A percentile compares a stretch with the other conserved stretches of the same genome.
phyloP scores from a whole-genome alignment of 2,888 invertebrate genomes.

The Dicyrtoma fusca region DNA sequence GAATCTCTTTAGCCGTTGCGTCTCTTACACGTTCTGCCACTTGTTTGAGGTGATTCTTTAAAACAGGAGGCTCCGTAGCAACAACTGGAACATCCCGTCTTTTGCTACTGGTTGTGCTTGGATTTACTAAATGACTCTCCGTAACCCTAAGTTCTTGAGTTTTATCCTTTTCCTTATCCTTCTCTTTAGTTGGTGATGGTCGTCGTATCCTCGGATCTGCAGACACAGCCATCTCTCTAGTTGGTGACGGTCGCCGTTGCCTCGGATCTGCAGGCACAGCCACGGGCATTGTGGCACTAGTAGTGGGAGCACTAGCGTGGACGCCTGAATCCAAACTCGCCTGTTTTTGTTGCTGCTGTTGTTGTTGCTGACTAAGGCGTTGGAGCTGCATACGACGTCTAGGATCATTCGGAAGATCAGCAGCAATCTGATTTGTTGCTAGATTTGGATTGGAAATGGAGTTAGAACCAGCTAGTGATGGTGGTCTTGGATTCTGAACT shows the following conservation, averaged over 20 bases:
- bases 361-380: slow-evolving; percentile 21
- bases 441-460: slow-evolving; percentile 25
- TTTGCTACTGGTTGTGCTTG: neutral
- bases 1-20: slow-evolving; percentile 5
- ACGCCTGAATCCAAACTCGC: no score
- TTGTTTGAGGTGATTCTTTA: neutral
- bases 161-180: neutral
- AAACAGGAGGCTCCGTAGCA: neutral
- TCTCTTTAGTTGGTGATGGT: neutral
- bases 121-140: neutral
- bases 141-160: no score
- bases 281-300: no score
- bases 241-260: neutral
- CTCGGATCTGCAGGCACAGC: neutral
- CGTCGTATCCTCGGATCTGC: slow-evolving; percentile 2
- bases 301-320: neutral
- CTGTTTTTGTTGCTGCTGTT: slow-evolving; percentile 12
- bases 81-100: slow-evolving; percentile 1
- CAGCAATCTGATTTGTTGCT: slow-evolving; percentile 41
- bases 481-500: neutral
- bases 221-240: neutral
- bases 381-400: slow-evolving; percentile 24
- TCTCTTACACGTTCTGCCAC: slow-evolving; percentile 16
- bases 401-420: slow-evolving; percentile 38
- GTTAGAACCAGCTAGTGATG: slow-evolving; percentile 24